phyloP scores from a whole-genome alignment of 2,113 vertebrate genomes.

The Cavia porcellus region DNA sequence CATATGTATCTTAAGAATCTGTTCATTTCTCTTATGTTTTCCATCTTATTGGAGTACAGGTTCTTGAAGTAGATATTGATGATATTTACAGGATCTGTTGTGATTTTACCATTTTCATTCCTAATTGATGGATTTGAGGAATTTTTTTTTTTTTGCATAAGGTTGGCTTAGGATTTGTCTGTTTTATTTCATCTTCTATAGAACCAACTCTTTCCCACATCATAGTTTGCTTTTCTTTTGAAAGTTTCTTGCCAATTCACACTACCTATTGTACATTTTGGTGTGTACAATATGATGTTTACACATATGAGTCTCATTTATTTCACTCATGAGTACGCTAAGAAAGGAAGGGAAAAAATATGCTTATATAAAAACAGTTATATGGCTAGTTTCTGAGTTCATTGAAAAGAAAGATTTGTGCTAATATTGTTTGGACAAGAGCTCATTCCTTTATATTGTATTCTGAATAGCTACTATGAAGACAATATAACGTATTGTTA shows the following conservation, averaged over 20 bases:
- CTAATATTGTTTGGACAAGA: not conserved
- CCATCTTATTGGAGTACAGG: not conserved
- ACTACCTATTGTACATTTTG: not conserved
- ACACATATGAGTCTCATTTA: not conserved
- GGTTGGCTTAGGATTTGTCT: not conserved
- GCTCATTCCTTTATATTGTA: not conserved
- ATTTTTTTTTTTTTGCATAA: not conserved
- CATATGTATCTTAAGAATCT: not conserved
- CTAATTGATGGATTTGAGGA: not conserved
- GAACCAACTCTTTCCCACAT: not conserved
- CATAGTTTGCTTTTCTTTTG: not conserved
- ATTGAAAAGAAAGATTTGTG: not conserved
- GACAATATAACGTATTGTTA: not conserved
- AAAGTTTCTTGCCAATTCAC: not conserved
- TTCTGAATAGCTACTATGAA: not conserved
- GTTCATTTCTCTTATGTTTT: not conserved
- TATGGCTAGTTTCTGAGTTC: not conserved
- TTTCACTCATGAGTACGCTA: not conserved
- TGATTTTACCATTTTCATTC: not conserved
- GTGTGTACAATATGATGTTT: not conserved
- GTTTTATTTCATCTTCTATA: not conserved
- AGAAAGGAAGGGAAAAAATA: not conserved
- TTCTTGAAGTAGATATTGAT: not conserved
- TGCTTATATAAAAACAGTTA: not conserved
- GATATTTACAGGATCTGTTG: not conserved